Base-by-base conservation (phyloP, 1,140 invertebrate species). In the Bombus sibiricus region DNA sequence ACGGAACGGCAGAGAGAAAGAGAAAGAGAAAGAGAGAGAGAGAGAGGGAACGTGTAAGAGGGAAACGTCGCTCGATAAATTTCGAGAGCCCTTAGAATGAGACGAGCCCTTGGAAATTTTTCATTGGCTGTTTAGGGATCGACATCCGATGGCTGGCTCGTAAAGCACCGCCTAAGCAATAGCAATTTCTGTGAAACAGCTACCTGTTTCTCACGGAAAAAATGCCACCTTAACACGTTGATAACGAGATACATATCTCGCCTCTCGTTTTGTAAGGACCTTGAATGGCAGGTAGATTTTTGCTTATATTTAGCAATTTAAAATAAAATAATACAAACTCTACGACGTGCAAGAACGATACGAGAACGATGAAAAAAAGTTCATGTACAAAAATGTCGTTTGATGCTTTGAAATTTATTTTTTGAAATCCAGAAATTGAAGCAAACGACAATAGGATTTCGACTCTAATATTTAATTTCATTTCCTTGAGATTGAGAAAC, bases 141-240 rank as follows among this genome's bases (percentile, higher is more conserved):
- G 85, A 82, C 66, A 80, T n/a, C 57, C 79, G 82, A 83, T 87
- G 79, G 69, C 32, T 74, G 41, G 15, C 25, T 77, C 86, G 74
- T 90, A 89, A 90, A 89, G 75, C 71, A 76, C 57, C 66, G 66
- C 59, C 79, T 80, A 83, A 90, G 57, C 82, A 78, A 89, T 84
- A 84, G 78, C 74, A 85, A 90, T 89, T 90, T 85, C 41, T 76
- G 37, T 47, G 59, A 25, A 32, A n/a, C 62, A 9, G 76, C 53
- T 6, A 32, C 37, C 15, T 76, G 66, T 41, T 32, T 5, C 41
- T 43, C 28, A n/a, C 2, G 25, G 81, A 62, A 79, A 83, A 85
- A 85, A 87, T n/a, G 32, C 32, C 12, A 80, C 76, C 47, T 81
- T 71, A 85, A 22, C 47, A 53, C 47, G 6, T 53, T 53, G 47